A percentile compares a stretch with the other conserved stretches of the same genome.
Conservation (phyloP, 2,113 vertebrate species). For the Euleptes europaea region DNA sequence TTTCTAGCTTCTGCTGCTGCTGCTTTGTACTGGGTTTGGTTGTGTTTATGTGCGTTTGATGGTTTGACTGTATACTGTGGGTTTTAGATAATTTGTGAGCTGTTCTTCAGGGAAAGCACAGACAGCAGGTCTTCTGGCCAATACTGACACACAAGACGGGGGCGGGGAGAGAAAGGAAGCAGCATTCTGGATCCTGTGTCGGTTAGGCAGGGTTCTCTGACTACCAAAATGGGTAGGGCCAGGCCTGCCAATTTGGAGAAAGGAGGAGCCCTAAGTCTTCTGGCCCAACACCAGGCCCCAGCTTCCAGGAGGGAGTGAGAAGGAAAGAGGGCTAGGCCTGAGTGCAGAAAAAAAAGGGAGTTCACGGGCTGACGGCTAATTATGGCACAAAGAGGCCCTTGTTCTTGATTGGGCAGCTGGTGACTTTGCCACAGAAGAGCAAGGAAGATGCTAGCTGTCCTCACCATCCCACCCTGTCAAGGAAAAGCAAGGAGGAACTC, state of each 20-base stretch:
- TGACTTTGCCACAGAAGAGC: neutral
- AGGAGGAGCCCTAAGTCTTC: neutral
- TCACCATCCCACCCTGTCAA: neutral
- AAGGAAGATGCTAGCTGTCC: neutral
- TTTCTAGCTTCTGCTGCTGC: no score
- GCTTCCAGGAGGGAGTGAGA: neutral
- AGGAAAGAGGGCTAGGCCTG: neutral
- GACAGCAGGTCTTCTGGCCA: no score
- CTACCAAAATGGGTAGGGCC: no score
- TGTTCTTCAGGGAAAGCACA: neutral
- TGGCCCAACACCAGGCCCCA: neutral
- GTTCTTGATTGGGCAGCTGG: neutral
- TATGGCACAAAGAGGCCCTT: constrained; percentile 13
- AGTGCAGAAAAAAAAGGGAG: neutral
- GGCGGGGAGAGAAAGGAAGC: neutral
- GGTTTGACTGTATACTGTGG: no score
- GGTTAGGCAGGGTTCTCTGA: neutral
- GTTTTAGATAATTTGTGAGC: no score
- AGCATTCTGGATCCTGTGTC: neutral
- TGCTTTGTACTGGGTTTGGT: no score
- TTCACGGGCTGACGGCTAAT: neutral
- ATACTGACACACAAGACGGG: neutral
- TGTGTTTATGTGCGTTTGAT: no score
- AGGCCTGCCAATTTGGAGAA: neutral
- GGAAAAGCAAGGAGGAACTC: no score